Percentiles rank a stretch among this genome's conserved stretches.
Conservation (phyloP, 2,113 vertebrate genomes). For the Thinocorus orbignyianus region DNA sequence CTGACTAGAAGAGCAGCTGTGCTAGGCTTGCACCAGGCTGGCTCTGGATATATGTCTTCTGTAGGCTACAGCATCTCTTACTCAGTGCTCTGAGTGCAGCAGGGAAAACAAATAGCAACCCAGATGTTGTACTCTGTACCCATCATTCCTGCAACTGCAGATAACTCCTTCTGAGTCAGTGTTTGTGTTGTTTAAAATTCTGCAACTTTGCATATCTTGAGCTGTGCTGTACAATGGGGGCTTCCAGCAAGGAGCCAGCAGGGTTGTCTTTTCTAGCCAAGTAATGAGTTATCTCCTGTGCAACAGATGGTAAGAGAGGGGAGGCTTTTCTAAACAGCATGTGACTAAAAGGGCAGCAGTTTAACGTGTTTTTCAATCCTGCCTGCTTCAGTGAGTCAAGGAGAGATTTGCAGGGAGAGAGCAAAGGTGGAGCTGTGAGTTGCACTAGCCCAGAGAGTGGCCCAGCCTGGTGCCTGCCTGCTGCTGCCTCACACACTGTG, state of each 20-base stretch:
- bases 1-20: background rate
- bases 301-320: background rate
- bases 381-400: background rate
- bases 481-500: background rate
- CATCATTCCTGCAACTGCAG: fast-evolving
- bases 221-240: background rate
- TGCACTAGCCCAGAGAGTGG: background rate
- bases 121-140: background rate
- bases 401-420: background rate
- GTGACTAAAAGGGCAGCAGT: background rate
- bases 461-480: background rate
- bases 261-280: background rate
- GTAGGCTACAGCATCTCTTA: background rate
- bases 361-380: background rate
- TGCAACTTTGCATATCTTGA: background rate
- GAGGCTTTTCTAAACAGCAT: background rate
- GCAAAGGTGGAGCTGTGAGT: background rate
- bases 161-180: background rate
- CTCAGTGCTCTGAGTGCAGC: background rate
- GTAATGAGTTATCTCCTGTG: background rate
- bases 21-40: fast-evolving
- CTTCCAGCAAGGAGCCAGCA: background rate
- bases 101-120: background rate
- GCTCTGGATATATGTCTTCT: background rate
- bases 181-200: background rate